Evolutionary conservation across 1,140 invertebrate species (phyloP), one percentile per base, ranked within the genome.

Genomic region (Paralvinella palmiformis): DNA sequence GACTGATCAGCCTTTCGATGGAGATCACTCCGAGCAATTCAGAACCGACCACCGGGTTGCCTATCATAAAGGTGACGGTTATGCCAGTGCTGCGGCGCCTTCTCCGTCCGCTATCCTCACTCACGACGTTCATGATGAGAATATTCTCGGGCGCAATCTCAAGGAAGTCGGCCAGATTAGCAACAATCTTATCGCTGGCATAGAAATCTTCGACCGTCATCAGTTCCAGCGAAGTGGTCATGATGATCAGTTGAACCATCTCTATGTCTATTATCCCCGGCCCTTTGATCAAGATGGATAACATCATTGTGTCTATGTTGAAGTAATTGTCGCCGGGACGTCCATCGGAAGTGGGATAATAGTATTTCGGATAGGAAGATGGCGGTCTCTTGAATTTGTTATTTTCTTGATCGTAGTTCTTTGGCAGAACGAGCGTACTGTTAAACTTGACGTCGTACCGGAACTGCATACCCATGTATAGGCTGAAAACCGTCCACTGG

Each of bases 111-210:
- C 44, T 63, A 41, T 22, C 63, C 64, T 63, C 68, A 48, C 31
- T 32, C 50, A 77, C 68, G 4, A 75, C 68, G 37, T 72, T 69
- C 0, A 73, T 73, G 20, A 78, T 57, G 13, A 72, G 41, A 4
- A 79, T 71, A 65, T 79, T 78, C 0, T 57, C 50, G 1, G 69
- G 50, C 10, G 72, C 67, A 7, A 80, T 62, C 48, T 69, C 68
- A 1, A 80, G 68, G 63, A 80, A 79, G 2, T 59, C 59, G 1
- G 73, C 75, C n/a, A 80, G 36, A 60, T 79, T 73, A 31, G 71
- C 52, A 4, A 79, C 63, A 13, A 80, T 63, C 36, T 75, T 68
- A 20, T 72, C 69, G 0, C 77, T 74, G 59, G 71, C 79, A 68
- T 79, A 79, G 7, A 77, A 69, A 33, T 73, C 71, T n/a, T n/a